Base-by-base conservation (phyloP, 1,140 invertebrate species). In the Panulirus ornatus region DNA sequence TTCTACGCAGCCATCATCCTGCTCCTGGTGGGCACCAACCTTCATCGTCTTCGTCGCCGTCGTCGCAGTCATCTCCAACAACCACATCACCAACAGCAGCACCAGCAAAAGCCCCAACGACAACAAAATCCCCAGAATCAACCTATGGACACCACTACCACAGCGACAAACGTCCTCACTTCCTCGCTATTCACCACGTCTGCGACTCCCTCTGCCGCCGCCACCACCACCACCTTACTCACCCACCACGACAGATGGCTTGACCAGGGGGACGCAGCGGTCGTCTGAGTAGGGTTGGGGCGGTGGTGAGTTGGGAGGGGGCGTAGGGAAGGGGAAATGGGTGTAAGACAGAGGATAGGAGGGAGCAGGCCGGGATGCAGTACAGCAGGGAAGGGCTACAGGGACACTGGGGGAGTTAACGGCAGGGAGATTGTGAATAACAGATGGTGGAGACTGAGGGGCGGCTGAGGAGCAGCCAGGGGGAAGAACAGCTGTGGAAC, bases 1-100 rank as follows among this genome's bases (percentile, higher is more conserved):
- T 84, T 84, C 66, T 84, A 84, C 66, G 83, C 83, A 14, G 83
- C 83, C 83, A 84, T 84, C 42, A 84, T 84, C n/a, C 40, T 84
- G 42, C 83, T 84, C 11, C 66, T 84, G 63, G 83, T 84, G 83
- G 83, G 83, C n/a, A 84, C 83, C 8, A 84, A 84, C 36, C 83
- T 84, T 19, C 83, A 84, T 40, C 83, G 83, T n/a, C 83, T 84
- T 22, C 83, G 83, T 1, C 66, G 63, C 66, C 63, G 42, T 27
- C 83, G 83, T 19, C 36, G 83, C 30, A 38, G 51, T 47, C 75
- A 66, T 5, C 9, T 30, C 51, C 78, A 40, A 6, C 76, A 44
- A 38, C 27, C 47, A n/a, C n/a, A n/a, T n/a, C 78, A 22, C 58
- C 76, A 27, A 0, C 70, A 34, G 70, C 70, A 73, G 42, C 47